Evolutionary conservation across 2,797 vertebrate species (phyloP), one percentile per base, ranked within the genome.

Genomic region (Enteromius thamalakanensis): DNA sequence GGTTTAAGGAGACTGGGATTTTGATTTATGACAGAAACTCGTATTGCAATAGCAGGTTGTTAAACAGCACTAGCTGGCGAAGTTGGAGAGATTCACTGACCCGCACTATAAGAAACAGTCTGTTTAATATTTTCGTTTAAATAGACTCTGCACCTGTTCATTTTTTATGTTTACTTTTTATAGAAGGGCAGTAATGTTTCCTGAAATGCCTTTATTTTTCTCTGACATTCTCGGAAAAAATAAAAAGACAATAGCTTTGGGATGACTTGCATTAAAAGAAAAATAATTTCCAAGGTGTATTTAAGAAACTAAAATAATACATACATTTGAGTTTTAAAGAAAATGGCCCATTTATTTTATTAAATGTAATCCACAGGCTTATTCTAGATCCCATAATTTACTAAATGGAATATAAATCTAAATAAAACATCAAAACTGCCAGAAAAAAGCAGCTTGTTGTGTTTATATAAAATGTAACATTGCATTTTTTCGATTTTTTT

Each of bases 11-110:
- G 64, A 78, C 65, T 42, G 23, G 29, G 40, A 78, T 78, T 55
- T 75, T 81, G 81, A 87, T 83, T 85, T 83, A 86, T 65, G 70
- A 85, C 34, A 76, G n/a, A 65, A 65, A 85, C 77, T 85, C 81
- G 21, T 84, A 78, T 77, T 85, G 78, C 45, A 70, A 79, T 76
- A 86, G 79, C 74, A 47, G 80, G 81, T 80, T 34, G 51, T 82
- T 76, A 79, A 86, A 77, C 65, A 53, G 75, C 79, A 34, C 51
- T 40, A 68, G 65, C 47, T 82, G 72, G 45, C 21, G 1, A 32
- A 37, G 67, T 37, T n/a, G 14, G 45, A 71, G n/a, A 79, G 23
- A 84, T 84, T 76, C 76, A 69, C 53, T 47, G 76, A 79, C 69
- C 71, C 42, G 64, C 72, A 72, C 40, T 71, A 47, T 51, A 62